These are phyloP conservation scores for Megaleporinus macrocephalus DNA, from an alignment of 2,113 vertebrate species.

Conservation along the genomic window DNA sequence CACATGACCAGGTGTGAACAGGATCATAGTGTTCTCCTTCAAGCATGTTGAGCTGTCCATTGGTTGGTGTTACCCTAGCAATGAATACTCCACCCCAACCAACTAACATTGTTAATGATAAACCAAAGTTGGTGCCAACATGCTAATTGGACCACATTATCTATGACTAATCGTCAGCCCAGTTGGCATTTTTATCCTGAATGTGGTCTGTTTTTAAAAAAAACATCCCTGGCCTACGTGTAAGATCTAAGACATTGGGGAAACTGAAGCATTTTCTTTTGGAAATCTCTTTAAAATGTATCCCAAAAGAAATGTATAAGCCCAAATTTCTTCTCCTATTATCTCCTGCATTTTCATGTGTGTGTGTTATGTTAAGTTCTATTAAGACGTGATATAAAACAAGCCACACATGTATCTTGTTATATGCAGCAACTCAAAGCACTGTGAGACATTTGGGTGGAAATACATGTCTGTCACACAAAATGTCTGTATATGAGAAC, in stretches of 20 bases:
- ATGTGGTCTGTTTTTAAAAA: not conserved
- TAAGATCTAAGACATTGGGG: not conserved
- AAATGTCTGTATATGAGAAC: not conserved
- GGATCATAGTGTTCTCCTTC: no score
- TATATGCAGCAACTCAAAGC: slow-evolving; percentile 30
- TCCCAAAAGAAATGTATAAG: no score
- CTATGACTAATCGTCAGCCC: not conserved
- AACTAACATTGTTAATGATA: not conserved
- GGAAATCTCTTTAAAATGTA: no score
- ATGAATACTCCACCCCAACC: not conserved
- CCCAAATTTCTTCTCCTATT: no score
- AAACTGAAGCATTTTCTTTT: no score
- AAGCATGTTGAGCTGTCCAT: no score
- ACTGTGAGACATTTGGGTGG: slow-evolving; percentile 26
- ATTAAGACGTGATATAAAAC: not conserved
- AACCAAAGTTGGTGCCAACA: not conserved
- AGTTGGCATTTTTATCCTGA: not conserved
- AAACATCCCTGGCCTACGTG: not conserved
- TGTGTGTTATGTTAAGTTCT: no score
- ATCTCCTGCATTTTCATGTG: no score
- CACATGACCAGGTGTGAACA: no score
- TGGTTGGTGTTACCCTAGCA: not conserved
- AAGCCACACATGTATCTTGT: not conserved
- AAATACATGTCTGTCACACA: not conserved
- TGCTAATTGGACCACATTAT: not conserved